Base-by-base conservation (phyloP, 23 tunicate species). In the Corella eumyota region DNA sequence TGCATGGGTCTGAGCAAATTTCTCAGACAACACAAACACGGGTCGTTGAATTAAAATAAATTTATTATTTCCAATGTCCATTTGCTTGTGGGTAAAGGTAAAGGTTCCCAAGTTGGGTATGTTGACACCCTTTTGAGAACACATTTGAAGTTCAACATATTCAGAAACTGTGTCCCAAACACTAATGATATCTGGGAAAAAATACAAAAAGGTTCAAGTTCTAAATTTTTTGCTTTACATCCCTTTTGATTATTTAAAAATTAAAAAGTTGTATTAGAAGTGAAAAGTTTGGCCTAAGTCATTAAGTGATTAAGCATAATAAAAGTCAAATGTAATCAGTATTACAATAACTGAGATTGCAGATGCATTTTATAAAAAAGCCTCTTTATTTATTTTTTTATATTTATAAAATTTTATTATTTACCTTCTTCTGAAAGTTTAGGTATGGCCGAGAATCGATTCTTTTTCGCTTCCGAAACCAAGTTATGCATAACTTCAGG, bases 401-500 rank as follows among this genome's bases (percentile, higher is more conserved):
- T n/a, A n/a, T n/a, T n/a, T n/a, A n/a, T n/a, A n/a, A n/a, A n/a
- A n/a, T n/a, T n/a, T 27, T 6, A 19, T 60, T 9, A 1, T 68
- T 69, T 69, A 84, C 94, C 94, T 61, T 84, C 83, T 48, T 84
- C 83, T 34, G 94, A 72, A 27, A 84, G 56, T 32, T 84, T 70
- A 3, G 94, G 94, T 40, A 84, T 69, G 19, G 78, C 63, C 31
- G 94, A 69, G 37, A 75, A 75, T 11, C 83, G 77, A 75, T 75
- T 84, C 36, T 70, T 68, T 35, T 63, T 63, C 20, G 83, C 94
- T 25, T 84, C 78, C 7, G 76, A 61, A 21, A 84, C 94, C 25
- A 84, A 60, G 54, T 64, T 84, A 26, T 84, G 94, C 69, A 84
- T 84, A 11, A 64, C 78, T 64, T 84, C 94, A 33, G 94, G 94